These are phyloP conservation scores for Entomobrya proxima DNA, from an alignment of 2,888 invertebrate species.

Conservation along the genomic window DNA sequence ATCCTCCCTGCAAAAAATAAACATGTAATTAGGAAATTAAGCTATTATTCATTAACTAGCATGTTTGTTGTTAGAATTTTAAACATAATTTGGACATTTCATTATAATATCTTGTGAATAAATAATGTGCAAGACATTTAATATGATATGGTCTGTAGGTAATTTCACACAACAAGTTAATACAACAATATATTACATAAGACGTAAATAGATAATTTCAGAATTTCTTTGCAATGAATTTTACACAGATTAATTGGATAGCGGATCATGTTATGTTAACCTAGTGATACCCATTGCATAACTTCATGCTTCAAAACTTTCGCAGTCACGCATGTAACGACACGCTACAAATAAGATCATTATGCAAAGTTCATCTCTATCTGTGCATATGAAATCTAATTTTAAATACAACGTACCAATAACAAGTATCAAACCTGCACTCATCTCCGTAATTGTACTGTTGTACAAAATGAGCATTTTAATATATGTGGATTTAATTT, in stretches of 20 bases:
- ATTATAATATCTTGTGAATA: too few relatives aligned
- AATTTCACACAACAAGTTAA: too few relatives aligned
- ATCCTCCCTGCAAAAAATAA: slow-evolving; percentile 86
- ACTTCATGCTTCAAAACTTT: background rate
- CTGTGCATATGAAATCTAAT: background rate
- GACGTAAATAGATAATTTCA: background rate
- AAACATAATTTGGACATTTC: too few relatives aligned
- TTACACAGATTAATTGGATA: slow-evolving; percentile 8
- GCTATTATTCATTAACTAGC: too few relatives aligned
- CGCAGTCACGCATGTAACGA: slow-evolving; percentile 29
- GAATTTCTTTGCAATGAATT: background rate
- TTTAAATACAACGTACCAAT: background rate
- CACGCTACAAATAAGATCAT: background rate
- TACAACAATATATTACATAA: background rate
- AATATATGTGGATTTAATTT: too few relatives aligned
- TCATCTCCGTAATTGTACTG: too few relatives aligned
- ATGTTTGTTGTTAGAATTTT: too few relatives aligned
- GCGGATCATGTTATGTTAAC: background rate
- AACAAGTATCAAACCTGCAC: too few relatives aligned
- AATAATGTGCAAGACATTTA: too few relatives aligned
- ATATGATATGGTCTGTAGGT: too few relatives aligned
- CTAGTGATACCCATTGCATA: background rate
- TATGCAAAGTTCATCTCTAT: background rate
- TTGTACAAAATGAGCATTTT: too few relatives aligned
- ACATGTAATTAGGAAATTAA: too few relatives aligned